Evolutionary conservation across 2,113 vertebrate species (phyloP), one percentile per base, ranked within the genome.

Genomic region (Urocolius indicus): DNA sequence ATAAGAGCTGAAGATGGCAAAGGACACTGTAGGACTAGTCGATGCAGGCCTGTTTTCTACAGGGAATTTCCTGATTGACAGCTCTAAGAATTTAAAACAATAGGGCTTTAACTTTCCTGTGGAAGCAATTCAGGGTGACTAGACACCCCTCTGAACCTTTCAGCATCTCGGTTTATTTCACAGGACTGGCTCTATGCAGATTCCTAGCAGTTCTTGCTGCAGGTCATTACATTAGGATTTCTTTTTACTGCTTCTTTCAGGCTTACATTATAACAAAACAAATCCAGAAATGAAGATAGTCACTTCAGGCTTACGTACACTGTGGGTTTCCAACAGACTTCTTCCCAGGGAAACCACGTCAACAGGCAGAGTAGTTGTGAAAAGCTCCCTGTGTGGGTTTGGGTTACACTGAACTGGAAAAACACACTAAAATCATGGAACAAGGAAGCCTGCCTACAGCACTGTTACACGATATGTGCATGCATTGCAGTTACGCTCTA

Each of bases 1-100:
- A 94, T 3, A 57, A 72, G 54, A 74, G 58, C 29, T 61, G 88
- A 87, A 92, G 72, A 77, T 78, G 68, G 90, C 76, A 93, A 96
- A 95, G 76, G 84, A 61, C 68, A 80, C 57, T 78, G 52, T 59
- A 93, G 27, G 73, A 90, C 95, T 71, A 93, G 94, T 93, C 90
- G 95, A 61, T 58, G 76, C 95, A 96, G 52, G 94, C 18, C 48
- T 77, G 51, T 48, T 90, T 95, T 74, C 85, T 86, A 74, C 23
- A 63, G 67, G 90, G 87, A 93, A 71, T 93, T 95, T 93, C 72
- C 79, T 48, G 78, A 62, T 13, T 84, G 72, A 86, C 67, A 91
- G 75, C 67, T 91, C 83, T 67, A 94, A 91, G 48, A 62, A 90
- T 90, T 86, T 83, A 38, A 74, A 93, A 93, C 93, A 96, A 93